Base-by-base conservation (phyloP, 2,113 vertebrate genomes). In the Haliaeetus leucogaster region DNA sequence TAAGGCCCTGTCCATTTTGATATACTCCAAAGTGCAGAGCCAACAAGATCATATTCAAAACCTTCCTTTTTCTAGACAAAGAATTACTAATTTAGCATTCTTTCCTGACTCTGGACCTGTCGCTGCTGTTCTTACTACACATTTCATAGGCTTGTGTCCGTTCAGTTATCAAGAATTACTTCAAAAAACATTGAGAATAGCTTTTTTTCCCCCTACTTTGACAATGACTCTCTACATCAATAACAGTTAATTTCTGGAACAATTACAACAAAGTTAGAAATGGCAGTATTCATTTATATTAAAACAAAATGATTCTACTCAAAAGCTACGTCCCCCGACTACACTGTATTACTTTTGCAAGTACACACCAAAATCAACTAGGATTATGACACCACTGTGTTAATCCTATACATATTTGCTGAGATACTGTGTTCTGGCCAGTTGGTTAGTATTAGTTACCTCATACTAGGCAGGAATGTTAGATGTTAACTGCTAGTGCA, bases 341-440 rank as follows among this genome's bases (percentile, higher is more conserved):
- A 9, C 29, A 25, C 12, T 20, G 11, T 9, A 17, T 12, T 48
- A 61, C 43, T 29, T 78, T 30, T 70, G 18, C 16, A 83, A 22
- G 42, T 3, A 7, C 5, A 12, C 42, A 2, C 36, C 7, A 2
- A 12, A 65, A 65, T 34, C 43, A 40, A 1, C 1, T 42, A 18
- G 43, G 72, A 30, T 73, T 25, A 18, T n/a, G 36, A 5, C 10
- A 42, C 18, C 14, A 3, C 22, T 38, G 4, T 2, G 6, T 2
- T 26, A 20, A 50, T 11, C 13, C 38, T 34, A n/a, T 15, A 21
- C 6, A 4, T 22, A 12, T 17, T 55, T 29, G 55, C 5, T 38
- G 23, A 58, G 16, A 56, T 61, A 32, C 26, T 70, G 56, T 36
- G 3, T 2, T 43, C 30, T 73, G 61, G 23, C 34, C 38, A 45